Evolutionary conservation across 2,888 invertebrate genomes (phyloP).

Genomic region (Molorchus minor): DNA sequence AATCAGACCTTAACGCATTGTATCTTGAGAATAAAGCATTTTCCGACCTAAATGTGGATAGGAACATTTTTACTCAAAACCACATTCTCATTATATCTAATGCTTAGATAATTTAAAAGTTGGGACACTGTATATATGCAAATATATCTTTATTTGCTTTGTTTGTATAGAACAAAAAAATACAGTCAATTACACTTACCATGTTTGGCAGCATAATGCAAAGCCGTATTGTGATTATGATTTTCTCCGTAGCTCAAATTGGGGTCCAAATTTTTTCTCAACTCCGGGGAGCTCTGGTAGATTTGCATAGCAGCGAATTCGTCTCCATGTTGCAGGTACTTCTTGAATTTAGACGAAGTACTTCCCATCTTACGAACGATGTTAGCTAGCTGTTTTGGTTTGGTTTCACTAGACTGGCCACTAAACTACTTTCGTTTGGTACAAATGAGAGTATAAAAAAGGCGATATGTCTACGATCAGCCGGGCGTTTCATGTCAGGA

Average conservation of each 20-base stretch:
- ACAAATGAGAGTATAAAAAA: conserved; percentile 37
- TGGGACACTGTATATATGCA: no score
- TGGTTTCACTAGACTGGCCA: conserved; percentile 6
- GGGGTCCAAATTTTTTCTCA: conserved; percentile 72
- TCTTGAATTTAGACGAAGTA: conserved; percentile 74
- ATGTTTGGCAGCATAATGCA: conserved; percentile 74
- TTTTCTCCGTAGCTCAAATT: conserved; percentile 74
- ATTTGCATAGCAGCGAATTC: conserved; percentile 75
- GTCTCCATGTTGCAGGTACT: conserved; percentile 74
- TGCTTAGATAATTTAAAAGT: no score
- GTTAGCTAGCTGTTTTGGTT: background rate
- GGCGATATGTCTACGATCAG: conserved; percentile 52
- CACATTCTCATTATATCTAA: no score
- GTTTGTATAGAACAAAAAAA: no score
- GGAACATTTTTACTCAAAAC: no score
- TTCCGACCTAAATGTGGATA: no score
- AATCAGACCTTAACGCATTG: no score
- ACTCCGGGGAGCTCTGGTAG: conserved; percentile 71
- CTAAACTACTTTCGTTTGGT: conserved; percentile 35
- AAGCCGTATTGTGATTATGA: conserved; percentile 72
- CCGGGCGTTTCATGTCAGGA: conserved; percentile 57
- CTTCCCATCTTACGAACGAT: conserved; percentile 68
- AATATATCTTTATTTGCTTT: no score
- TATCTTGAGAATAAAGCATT: no score
- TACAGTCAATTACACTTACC: conserved; percentile 56